Evolutionary conservation across 2,113 vertebrate genomes (phyloP).

Genomic region (Microcebus griseorufus): DNA sequence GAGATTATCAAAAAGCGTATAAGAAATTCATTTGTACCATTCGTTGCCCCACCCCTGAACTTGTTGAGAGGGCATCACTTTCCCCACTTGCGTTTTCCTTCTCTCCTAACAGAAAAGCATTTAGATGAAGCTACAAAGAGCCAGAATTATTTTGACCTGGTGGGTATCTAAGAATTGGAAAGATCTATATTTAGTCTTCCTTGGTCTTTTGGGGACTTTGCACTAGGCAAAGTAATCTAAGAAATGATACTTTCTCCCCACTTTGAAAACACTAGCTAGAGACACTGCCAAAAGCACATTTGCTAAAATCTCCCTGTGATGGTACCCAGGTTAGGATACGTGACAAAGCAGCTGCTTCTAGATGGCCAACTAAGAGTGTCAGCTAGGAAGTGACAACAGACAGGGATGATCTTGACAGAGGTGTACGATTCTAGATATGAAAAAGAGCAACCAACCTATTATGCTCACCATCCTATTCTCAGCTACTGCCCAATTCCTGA

Average conservation of each 20-base stretch:
- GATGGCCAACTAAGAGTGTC: background rate
- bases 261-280: background rate
- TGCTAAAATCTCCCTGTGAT: background rate
- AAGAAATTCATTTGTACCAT: background rate
- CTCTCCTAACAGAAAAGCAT: background rate
- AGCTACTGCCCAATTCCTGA: background rate
- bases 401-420: background rate
- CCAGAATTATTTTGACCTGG: constrained; percentile 3
- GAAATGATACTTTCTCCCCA: background rate
- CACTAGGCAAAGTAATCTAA: background rate
- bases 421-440: background rate
- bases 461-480: background rate
- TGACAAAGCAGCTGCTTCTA: constrained; percentile 19
- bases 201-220: background rate
- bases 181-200: background rate
- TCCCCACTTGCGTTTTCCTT: background rate
- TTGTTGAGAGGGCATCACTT: background rate
- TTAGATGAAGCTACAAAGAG: background rate
- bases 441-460: background rate
- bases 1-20: background rate
- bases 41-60: background rate
- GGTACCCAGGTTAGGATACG: background rate
- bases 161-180: background rate
- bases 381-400: background rate
- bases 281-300: background rate